Base-by-base conservation (phyloP, 2,888 invertebrate genomes). In the Hydrotaea diabolus region DNA sequence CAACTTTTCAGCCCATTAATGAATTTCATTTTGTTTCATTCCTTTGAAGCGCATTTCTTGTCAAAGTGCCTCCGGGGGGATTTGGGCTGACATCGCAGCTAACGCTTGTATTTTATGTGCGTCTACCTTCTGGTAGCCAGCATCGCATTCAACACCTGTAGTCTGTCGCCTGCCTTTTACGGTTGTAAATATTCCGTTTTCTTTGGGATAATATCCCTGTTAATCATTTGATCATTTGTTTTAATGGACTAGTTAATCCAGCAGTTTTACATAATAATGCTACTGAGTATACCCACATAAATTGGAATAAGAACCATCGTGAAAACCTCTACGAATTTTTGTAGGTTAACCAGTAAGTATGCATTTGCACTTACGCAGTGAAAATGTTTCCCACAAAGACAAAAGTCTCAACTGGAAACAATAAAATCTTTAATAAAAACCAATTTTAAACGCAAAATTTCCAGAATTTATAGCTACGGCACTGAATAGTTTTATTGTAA, bases 241-340 rank as follows among this genome's bases (percentile, higher is more conserved):
- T 31, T 31, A 31, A 62, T 36, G 31, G 62, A n/a, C 62, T 62
- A 62, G 7, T 36, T 23, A 62, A 62, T 21, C 31, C 59, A n/a
- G 59, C 59, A 26, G 15, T 59, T n/a, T 59, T 59, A 59, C 59
- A 59, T 59, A 59, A 59, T 26, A 26, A 62, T 62, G 26, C 26
- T 31, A 26, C 5, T 7, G 17, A 15, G 23, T n/a, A 62, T 26
- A 59, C 59, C 23, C 17, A 23, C n/a, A n/a, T n/a, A n/a, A n/a
- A n/a, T n/a, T n/a, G n/a, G n/a, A n/a, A n/a, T n/a, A n/a, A n/a
- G n/a, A n/a, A n/a, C n/a, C n/a, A n/a, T n/a, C n/a, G n/a, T n/a
- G n/a, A n/a, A n/a, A n/a, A n/a, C n/a, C n/a, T n/a, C n/a, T n/a
- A n/a, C n/a, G n/a, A n/a, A n/a, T n/a, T n/a, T n/a, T n/a, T n/a